Evolutionary conservation across 2,888 invertebrate species (phyloP), one percentile per base, ranked within the genome.

Genomic region (Andrena praecox): DNA sequence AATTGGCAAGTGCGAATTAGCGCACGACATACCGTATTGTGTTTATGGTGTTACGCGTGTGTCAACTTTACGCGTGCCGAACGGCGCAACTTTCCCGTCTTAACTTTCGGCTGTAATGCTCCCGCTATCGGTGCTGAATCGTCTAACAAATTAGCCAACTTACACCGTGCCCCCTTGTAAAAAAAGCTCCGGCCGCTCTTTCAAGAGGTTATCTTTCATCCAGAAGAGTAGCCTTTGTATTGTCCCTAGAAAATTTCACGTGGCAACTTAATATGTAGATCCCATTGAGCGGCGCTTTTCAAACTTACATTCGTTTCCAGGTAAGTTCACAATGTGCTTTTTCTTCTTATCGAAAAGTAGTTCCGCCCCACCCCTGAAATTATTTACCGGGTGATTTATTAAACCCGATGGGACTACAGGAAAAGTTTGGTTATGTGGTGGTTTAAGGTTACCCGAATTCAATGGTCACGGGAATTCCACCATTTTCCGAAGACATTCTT

Each of bases 341-440:
- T 98, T 98, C 70, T 96, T 95, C 90, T 97, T 98, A 85, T 97
- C 97, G 93, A 99, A 98, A 0, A 99, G 94, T n/a, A 98, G 93
- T 93, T 99, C 99, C 0, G 98, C 98, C 1, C 99, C 99, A 16
- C 99, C 99, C 59, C 98, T 97, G 90, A 94, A 96, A 91, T 93
- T 93, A 79, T 74, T 71, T 54, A 33, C 16, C n/a, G 48, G 20
- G 12, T 67, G 33, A 81, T 71, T 73, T 74, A 54, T 52, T 59
- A 29, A 20, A 84, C 35, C 54, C 73, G 71, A 80, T 2, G 16
- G 31, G 20, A n/a, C 27, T 12, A 7, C 8, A 52, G 7, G n/a
- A 24, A 73, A 77, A 71, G 69, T 80, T 74, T 29, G 80, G 71
- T 77, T 80, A 70, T 27, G 48, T 42, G 1, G 50, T 5, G n/a